A percentile compares a stretch with the other conserved stretches of the same genome.
Evolutionary conservation across 2,888 invertebrate species (phyloP).

Genomic region (Abscondita cerata): DNA sequence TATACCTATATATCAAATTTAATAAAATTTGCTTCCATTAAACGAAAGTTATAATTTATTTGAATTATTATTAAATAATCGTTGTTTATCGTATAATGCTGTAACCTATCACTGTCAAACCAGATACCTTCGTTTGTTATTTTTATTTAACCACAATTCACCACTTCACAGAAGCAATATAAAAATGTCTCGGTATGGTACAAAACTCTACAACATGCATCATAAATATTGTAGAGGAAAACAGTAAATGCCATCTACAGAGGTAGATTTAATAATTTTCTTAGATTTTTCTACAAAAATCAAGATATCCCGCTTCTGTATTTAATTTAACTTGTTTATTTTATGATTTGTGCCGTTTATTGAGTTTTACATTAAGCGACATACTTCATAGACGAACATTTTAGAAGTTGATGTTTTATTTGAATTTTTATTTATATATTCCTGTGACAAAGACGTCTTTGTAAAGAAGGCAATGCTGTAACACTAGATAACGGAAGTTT

Average conservation of each 20-base stretch:
- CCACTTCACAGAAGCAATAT: slow-evolving; percentile 12
- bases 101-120: slow-evolving; percentile 13
- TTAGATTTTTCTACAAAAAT: slow-evolving; percentile 25
- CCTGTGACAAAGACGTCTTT: slow-evolving; percentile 14
- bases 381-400: slow-evolving; percentile 14
- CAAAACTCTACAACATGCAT: slow-evolving; percentile 18
- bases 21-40: too few species aligned
- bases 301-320: slow-evolving; percentile 22
- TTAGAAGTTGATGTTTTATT: slow-evolving; percentile 14
- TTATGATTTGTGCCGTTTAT: neutral
- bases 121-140: slow-evolving; percentile 12
- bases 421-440: slow-evolving; percentile 17
- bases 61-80: too few species aligned
- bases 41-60: too few species aligned
- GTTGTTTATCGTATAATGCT: neutral
- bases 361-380: slow-evolving; percentile 1
- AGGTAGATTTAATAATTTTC: slow-evolving; percentile 32
- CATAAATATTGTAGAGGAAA: slow-evolving; percentile 29
- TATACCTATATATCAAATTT: too few species aligned
- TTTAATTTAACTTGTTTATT: slow-evolving; percentile 1
- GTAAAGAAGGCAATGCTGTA: slow-evolving; percentile 14
- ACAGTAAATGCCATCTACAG: slow-evolving; percentile 33
- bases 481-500: slow-evolving; percentile 17
- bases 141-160: slow-evolving; percentile 11
- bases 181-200: slow-evolving; percentile 21